phyloP scores from a whole-genome alignment of 2,797 vertebrate species.

The Ficedula albicollis region DNA sequence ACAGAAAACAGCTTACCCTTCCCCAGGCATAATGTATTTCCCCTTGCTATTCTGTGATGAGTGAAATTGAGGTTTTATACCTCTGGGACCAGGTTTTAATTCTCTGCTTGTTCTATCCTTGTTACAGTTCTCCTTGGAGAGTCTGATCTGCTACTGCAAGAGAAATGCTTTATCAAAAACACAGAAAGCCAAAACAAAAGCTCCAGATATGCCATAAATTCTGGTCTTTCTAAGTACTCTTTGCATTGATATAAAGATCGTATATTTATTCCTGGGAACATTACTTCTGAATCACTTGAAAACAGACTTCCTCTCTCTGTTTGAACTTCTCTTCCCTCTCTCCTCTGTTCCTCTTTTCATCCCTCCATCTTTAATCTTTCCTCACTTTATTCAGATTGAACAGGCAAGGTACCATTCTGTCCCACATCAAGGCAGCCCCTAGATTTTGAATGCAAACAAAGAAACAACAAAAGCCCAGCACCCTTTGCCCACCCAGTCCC shows the following conservation, averaged over 20 bases:
- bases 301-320: background rate
- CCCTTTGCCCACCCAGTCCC: background rate
- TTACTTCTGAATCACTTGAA: background rate
- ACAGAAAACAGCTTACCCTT: background rate
- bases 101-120: background rate
- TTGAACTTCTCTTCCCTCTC: background rate
- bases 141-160: constrained; percentile 2
- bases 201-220: background rate
- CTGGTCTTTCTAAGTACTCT: background rate
- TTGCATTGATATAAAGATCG: background rate
- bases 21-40: background rate
- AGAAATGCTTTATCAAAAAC: constrained; percentile 15
- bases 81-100: background rate
- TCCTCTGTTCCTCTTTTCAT: background rate
- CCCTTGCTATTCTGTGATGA: background rate
- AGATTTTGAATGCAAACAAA: background rate
- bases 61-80: background rate
- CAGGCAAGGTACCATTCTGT: background rate
- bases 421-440: background rate
- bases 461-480: background rate
- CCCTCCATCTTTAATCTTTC: background rate
- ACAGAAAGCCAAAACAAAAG: background rate
- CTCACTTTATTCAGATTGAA: background rate
- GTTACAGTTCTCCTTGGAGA: background rate
- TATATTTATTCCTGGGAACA: background rate